These are phyloP conservation scores for Brachyistius frenatus DNA, from an alignment of 2,113 vertebrate genomes.

Conservation along the genomic window DNA sequence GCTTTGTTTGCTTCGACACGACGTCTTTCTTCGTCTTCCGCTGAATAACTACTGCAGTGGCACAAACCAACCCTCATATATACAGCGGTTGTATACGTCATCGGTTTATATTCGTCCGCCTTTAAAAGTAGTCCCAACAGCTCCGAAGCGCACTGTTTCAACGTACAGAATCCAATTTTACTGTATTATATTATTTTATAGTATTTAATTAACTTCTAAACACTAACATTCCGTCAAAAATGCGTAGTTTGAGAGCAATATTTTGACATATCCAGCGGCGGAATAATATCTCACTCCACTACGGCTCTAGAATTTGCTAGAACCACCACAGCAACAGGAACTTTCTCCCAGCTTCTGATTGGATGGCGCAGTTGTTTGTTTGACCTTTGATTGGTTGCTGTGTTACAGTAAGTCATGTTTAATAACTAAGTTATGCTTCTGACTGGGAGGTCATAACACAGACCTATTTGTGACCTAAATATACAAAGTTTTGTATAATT, in stretches of 20 bases:
- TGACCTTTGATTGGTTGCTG: slow-evolving; percentile 69
- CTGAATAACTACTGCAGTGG: accelerated
- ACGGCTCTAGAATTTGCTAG: slow-evolving; percentile 71
- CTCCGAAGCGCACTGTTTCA: background rate
- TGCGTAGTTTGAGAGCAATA: accelerated
- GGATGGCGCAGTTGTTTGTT: slow-evolving; percentile 77
- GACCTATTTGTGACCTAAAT: background rate
- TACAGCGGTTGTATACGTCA: slow-evolving; percentile 55
- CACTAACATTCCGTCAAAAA: background rate
- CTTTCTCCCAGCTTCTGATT: slow-evolving; percentile 68
- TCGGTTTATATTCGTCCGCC: slow-evolving; percentile 50
- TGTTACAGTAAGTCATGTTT: slow-evolving; percentile 43
- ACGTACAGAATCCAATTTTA: accelerated
- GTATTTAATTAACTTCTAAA: accelerated
- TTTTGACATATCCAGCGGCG: slow-evolving; percentile 1
- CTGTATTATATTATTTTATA: accelerated
- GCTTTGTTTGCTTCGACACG: background rate
- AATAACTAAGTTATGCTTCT: slow-evolving; percentile 1
- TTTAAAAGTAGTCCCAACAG: slow-evolving; percentile 51
- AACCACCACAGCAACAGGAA: slow-evolving; percentile 55
- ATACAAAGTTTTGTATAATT: background rate
- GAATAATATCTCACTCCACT: slow-evolving; percentile 47
- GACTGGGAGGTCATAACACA: background rate
- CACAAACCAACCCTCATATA: accelerated
- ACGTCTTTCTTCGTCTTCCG: accelerated